A percentile compares a stretch with the other conserved stretches of the same genome.
Evolutionary conservation across 2,888 invertebrate species (phyloP).

Genomic region (Synergus japonicus): DNA sequence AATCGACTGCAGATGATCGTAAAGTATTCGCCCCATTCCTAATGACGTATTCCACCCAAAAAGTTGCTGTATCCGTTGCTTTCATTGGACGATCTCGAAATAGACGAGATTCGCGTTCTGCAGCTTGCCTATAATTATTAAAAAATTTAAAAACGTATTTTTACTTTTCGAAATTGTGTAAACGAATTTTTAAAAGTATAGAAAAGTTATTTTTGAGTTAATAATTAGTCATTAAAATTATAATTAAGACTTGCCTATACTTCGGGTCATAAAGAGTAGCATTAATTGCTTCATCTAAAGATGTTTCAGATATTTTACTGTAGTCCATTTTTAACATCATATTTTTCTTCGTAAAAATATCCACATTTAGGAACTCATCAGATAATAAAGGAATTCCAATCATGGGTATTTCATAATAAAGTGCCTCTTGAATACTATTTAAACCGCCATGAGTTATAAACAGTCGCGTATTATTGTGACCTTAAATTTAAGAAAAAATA

Average conservation of each 20-base stretch:
- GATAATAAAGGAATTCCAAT: conserved; percentile 63
- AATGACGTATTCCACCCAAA: conserved; percentile 69
- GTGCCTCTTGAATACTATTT: conserved; percentile 62
- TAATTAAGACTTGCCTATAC: no score
- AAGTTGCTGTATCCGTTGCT: conserved; percentile 60
- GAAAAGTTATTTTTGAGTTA: conserved; percentile 50
- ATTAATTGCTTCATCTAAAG: conserved; percentile 60
- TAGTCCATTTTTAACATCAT: conserved; percentile 53
- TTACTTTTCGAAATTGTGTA: no score
- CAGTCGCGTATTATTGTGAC: conserved; percentile 65
- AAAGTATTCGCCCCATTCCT: conserved; percentile 63
- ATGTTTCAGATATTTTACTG: conserved; percentile 56
- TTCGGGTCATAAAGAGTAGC: neutral
- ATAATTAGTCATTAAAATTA: no score
- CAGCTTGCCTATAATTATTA: conserved; percentile 50
- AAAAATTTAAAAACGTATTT: neutral
- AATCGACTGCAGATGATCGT: conserved; percentile 59
- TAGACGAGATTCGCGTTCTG: conserved; percentile 45
- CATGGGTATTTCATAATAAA: conserved; percentile 60
- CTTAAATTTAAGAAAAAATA: neutral
- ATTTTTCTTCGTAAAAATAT: conserved; percentile 48
- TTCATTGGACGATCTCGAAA: conserved; percentile 66
- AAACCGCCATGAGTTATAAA: conserved; percentile 68
- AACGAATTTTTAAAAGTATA: conserved; percentile 52
- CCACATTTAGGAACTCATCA: conserved; percentile 65